Evolutionary conservation across 2,888 invertebrate species (phyloP).

Genomic region (Torymus aiolomorphi): DNA sequence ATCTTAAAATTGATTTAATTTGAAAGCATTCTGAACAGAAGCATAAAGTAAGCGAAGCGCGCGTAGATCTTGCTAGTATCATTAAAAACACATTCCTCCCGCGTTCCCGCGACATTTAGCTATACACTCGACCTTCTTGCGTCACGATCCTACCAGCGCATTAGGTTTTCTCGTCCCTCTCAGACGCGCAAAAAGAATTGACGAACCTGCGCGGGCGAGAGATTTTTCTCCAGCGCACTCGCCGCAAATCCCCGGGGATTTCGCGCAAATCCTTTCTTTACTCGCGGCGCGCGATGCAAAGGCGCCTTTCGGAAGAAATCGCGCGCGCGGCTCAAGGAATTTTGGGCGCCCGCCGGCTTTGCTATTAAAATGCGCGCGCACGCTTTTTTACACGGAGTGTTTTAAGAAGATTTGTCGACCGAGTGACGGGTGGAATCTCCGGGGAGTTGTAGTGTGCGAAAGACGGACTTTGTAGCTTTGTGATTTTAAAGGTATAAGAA

Average conservation of each 20-base stretch:
- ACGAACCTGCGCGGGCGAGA: no score
- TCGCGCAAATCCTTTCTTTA: constrained; percentile 42
- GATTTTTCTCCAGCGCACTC: neutral
- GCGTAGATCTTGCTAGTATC: no score
- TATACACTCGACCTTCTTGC: no score
- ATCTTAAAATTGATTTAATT: no score
- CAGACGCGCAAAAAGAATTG: no score
- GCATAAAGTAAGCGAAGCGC: no score
- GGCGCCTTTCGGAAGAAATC: constrained; percentile 30
- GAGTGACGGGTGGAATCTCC: constrained; percentile 1
- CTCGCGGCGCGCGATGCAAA: constrained; percentile 24
- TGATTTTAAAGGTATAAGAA: constrained; percentile 8
- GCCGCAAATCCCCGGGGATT: constrained; percentile 58
- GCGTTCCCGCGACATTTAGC: no score
- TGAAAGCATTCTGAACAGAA: no score
- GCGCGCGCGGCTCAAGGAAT: constrained; percentile 39
- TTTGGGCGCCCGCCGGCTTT: neutral
- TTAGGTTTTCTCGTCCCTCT: no score
- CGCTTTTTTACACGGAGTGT: constrained; percentile 22
- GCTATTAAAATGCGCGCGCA: constrained; percentile 6
- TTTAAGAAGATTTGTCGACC: constrained; percentile 51
- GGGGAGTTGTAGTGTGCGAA: neutral
- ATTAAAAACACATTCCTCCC: no score
- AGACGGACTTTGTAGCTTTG: neutral
- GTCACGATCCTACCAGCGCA: no score